phyloP scores from a whole-genome alignment of 1,140 invertebrate genomes.

The Pseudomyrmex sp. region DNA sequence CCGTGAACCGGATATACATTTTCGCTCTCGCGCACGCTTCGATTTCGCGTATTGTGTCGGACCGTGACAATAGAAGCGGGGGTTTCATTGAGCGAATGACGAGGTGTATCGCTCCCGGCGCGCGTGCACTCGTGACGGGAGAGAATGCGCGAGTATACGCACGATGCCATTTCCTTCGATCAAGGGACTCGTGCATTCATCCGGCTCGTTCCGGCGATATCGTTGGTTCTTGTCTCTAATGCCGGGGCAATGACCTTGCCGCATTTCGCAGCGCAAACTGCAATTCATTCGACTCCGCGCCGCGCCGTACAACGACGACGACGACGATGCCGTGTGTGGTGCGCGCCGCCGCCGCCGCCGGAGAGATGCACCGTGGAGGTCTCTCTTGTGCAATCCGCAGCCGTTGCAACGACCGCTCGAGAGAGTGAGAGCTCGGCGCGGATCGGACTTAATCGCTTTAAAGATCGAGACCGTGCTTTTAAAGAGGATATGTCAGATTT shows the following conservation, averaged over 20 bases:
- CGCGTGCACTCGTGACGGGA: slow-evolving; percentile 49
- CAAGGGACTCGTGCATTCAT: slow-evolving; percentile 70
- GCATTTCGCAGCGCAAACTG: slow-evolving; percentile 72
- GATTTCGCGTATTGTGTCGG: slow-evolving; percentile 38
- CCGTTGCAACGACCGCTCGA: slow-evolving; percentile 68
- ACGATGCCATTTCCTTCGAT: slow-evolving; percentile 68
- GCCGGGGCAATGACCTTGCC: slow-evolving; percentile 76
- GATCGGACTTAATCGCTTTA: slow-evolving; percentile 67
- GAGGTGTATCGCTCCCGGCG: slow-evolving; percentile 58
- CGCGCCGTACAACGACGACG: slow-evolving; percentile 1
- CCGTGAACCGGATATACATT: background rate
- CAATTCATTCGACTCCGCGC: slow-evolving; percentile 64
- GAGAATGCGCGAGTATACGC: slow-evolving; percentile 50
- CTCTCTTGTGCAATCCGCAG: slow-evolving; percentile 67
- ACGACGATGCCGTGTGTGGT: slow-evolving; percentile 38
- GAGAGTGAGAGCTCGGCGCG: slow-evolving; percentile 63
- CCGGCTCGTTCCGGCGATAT: slow-evolving; percentile 69
- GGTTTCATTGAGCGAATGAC: slow-evolving; percentile 57
- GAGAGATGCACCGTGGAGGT: slow-evolving; percentile 64
- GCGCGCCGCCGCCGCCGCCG: slow-evolving; percentile 12
- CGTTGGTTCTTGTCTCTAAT: slow-evolving; percentile 72
- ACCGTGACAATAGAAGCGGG: slow-evolving; percentile 15
- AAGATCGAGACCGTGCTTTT: slow-evolving; percentile 66
- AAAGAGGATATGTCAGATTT: slow-evolving; percentile 71
- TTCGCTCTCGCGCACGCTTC: slow-evolving; percentile 14